Evolutionary conservation across 1,140 invertebrate genomes (phyloP).

Genomic region (Saxidomus purpurata): DNA sequence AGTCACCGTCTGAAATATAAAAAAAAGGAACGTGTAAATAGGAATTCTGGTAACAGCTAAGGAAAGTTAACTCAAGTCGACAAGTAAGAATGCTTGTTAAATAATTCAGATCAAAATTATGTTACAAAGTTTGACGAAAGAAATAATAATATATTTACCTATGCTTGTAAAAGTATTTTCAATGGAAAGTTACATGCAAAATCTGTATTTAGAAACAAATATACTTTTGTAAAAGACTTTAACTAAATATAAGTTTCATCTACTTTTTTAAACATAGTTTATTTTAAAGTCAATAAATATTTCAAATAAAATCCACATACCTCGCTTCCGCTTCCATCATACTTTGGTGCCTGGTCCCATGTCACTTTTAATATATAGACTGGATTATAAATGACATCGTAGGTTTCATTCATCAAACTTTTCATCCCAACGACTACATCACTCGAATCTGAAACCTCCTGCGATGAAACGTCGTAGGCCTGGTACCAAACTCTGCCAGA

Average conservation of each 20-base stretch:
- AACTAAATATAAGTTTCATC: no score
- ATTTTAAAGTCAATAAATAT: no score
- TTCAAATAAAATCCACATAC: no score
- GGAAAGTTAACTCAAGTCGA: neutral
- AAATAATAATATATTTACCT: no score
- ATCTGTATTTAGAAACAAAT: no score
- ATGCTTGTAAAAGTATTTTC: no score
- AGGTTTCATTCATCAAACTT: conserved; percentile 3
- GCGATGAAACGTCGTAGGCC: conserved; percentile 8
- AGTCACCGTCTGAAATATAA: conserved; percentile 25
- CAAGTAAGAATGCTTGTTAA: neutral
- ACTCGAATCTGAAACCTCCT: neutral
- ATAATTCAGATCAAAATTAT: no score
- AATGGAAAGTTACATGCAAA: no score
- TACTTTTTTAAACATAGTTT: no score
- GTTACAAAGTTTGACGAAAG: no score
- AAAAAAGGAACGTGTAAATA: neutral
- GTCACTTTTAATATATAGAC: conserved; percentile 11
- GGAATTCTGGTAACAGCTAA: neutral
- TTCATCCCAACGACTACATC: neutral
- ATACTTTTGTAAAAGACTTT: no score
- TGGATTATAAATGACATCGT: conserved; percentile 2
- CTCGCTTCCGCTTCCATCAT: neutral
- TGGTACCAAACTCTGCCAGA: conserved; percentile 37
- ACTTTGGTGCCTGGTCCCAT: conserved; percentile 1